Conservation (phyloP, 2,797 vertebrate species). For the Microctenopoma stevenorrisi region DNA sequence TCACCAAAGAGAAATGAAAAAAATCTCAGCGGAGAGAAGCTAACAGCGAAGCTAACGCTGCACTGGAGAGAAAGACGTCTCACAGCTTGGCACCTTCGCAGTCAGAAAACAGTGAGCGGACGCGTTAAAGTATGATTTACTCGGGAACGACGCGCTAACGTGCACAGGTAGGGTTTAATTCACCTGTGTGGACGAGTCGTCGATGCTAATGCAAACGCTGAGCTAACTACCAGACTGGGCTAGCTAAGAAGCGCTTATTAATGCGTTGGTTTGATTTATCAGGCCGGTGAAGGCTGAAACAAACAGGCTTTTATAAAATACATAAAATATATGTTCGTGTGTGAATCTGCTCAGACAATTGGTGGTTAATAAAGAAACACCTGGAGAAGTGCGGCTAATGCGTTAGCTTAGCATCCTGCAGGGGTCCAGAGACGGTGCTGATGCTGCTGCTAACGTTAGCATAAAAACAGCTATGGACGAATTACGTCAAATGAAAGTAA, state of each 20-base stretch:
- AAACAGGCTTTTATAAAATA: too few relatives aligned
- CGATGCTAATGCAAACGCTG: slow-evolving; percentile 28
- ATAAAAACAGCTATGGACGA: background rate
- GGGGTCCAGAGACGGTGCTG: slow-evolving; percentile 10
- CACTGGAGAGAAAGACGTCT: background rate
- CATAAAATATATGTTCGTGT: accelerated
- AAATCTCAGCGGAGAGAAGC: slow-evolving; percentile 15
- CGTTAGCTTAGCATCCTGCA: background rate
- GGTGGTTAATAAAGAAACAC: background rate
- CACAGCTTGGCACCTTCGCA: accelerated
- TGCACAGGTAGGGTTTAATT: slow-evolving; percentile 35
- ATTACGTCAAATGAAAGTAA: background rate
- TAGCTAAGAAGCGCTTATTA: background rate
- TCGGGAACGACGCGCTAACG: background rate
- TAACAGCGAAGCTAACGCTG: slow-evolving; percentile 15
- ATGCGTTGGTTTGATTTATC: background rate
- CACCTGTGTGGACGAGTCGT: slow-evolving; percentile 15
- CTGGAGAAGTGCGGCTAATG: background rate
- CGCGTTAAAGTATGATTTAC: slow-evolving; percentile 23
- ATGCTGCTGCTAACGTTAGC: slow-evolving; percentile 1
- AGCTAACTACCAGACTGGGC: slow-evolving; percentile 21
- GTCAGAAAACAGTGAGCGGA: background rate
- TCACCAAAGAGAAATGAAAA: slow-evolving; percentile 7
- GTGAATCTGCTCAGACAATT: background rate
- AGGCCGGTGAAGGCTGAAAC: too few relatives aligned